A percentile compares a stretch with the other conserved stretches of the same genome.
phyloP scores from a whole-genome alignment of 1,140 invertebrate species.

The Phocides pigmalion region DNA sequence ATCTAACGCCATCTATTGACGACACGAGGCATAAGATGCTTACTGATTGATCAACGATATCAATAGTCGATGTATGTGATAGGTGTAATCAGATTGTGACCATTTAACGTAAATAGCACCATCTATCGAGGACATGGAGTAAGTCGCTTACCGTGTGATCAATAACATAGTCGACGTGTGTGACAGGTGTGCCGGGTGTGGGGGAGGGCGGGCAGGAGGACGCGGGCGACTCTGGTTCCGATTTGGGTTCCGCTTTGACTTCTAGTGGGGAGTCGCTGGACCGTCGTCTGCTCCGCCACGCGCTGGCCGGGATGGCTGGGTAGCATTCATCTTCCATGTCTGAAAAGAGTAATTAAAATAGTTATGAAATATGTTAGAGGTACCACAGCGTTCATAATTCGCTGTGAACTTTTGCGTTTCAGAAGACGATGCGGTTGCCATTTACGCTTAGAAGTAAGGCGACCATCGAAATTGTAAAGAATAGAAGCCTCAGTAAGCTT shows the following conservation, averaged over 20 bases:
- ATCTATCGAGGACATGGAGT: background rate
- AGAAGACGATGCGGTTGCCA: no score
- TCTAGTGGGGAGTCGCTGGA: constrained; percentile 74
- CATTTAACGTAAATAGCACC: background rate
- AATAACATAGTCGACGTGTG: constrained; percentile 81
- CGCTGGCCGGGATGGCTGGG: constrained; percentile 88
- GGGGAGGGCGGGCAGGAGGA: constrained; percentile 88
- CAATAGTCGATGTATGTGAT: no score
- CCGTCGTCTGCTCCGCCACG: constrained; percentile 74
- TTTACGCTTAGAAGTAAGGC: no score
- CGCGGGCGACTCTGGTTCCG: constrained; percentile 86
- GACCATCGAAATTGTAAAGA: no score
- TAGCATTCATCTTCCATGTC: constrained; percentile 94
- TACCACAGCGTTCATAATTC: no score
- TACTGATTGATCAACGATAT: no score
- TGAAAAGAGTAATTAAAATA: constrained; percentile 60
- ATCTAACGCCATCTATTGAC: no score
- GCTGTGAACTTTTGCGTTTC: no score
- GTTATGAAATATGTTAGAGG: background rate
- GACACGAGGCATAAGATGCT: no score
- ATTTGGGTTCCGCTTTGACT: constrained; percentile 89
- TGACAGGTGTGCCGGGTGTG: constrained; percentile 68
- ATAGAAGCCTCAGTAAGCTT: no score
- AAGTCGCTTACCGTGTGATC: constrained; percentile 79
- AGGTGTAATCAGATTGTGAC: no score